Base-by-base conservation (phyloP, 2,888 invertebrate genomes). In the Melanophora roralis region DNA sequence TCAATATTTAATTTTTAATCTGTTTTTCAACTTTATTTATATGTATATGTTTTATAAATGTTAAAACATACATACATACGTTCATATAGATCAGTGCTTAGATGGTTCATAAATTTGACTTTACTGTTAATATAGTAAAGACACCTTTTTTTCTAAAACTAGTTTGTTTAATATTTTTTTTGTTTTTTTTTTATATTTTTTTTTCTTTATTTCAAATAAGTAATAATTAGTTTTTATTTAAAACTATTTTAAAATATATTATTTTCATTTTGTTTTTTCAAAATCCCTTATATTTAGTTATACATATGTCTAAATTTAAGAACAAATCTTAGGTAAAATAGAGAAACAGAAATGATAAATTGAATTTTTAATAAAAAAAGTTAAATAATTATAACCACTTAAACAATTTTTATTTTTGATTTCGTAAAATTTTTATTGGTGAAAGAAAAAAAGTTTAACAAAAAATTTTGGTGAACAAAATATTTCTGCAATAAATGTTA, bases 51-150 rank as follows among this genome's bases (percentile, higher is more conserved):
- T 36, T 43, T 27, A 27, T 27, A 32, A 47, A 55, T 72, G 68
- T 40, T 69, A 65, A 45, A 78, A 81, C 75, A 51, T 69, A 78
- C 60, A 81, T 74, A 74, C 65, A 45, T 81, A 81, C 75, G 49
- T 69, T 74, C 60, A 81, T 74, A 74, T 65, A 78, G 36, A 71
- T 81, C 45, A 69, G 49, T 81, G 55, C 49, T 69, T 73, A 64
- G 64, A 53, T 62, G 32, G 53, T 68, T 19, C 59, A 45, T 53
- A 65, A 45, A 36, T 34, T 75, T 55, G 47, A n/a, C n/a, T n/a
- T n/a, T n/a, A n/a, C n/a, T n/a, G n/a, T n/a, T n/a, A n/a, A n/a
- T n/a, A n/a, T n/a, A n/a, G n/a, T n/a, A n/a, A n/a, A n/a, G n/a
- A n/a, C n/a, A n/a, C 27, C 27, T 27, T 27, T 27, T 27, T 27